These are phyloP conservation scores for Fregetta grallaria DNA, from an alignment of 2,113 vertebrate species.

Conservation along the genomic window DNA sequence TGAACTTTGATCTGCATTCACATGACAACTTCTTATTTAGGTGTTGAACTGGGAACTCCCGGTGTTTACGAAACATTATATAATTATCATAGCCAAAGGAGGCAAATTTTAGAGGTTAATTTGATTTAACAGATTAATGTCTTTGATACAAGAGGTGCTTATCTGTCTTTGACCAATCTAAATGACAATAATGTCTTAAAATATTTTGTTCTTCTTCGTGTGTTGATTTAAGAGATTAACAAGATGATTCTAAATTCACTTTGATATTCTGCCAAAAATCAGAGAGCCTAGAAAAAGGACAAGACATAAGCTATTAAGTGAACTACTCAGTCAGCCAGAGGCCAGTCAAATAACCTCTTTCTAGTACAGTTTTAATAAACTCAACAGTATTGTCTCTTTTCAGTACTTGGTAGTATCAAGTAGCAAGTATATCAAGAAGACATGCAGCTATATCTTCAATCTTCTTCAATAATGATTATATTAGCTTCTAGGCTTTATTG, in stretches of 20 bases:
- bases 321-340: background rate
- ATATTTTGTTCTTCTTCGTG: background rate
- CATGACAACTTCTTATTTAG: background rate
- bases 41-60: background rate
- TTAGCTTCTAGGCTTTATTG: background rate
- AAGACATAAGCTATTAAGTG: background rate
- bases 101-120: background rate
- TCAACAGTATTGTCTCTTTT: background rate
- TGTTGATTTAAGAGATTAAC: background rate
- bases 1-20: background rate
- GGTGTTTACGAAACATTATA: background rate
- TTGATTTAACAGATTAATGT: background rate
- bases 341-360: background rate
- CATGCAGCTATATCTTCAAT: background rate
- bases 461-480: background rate
- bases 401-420: background rate
- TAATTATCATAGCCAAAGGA: background rate
- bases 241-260: background rate
- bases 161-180: background rate
- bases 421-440: background rate
- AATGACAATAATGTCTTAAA: background rate
- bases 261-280: background rate
- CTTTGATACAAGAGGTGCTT: background rate
- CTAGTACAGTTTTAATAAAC: background rate
- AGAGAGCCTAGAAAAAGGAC: background rate